These are phyloP conservation scores for Prionace glauca DNA, from an alignment of 2,797 vertebrate genomes.

Conservation along the genomic window DNA sequence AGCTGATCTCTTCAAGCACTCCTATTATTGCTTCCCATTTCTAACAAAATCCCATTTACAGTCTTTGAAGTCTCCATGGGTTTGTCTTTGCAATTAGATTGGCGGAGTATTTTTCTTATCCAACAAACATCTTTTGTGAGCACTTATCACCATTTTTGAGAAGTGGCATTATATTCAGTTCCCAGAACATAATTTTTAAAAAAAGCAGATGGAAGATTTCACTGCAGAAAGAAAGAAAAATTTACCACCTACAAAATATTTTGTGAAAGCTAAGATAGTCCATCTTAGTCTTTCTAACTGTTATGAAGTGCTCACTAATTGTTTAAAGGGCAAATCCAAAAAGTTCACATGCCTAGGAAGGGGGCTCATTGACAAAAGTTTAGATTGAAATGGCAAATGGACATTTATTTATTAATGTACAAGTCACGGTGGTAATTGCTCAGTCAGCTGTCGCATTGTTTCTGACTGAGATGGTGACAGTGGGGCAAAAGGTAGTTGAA, in stretches of 20 bases:
- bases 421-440: background rate
- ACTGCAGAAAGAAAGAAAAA: background rate
- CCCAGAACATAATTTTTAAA: background rate
- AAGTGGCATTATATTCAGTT: background rate
- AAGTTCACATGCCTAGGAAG: background rate
- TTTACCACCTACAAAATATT: background rate
- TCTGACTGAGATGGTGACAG: background rate
- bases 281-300: background rate
- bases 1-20: background rate
- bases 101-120: background rate
- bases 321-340: background rate
- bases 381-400: background rate
- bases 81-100: background rate
- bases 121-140: background rate
- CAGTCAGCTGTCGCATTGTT: background rate
- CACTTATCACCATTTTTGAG: background rate
- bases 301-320: background rate
- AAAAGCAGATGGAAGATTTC: background rate
- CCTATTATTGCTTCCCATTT: background rate
- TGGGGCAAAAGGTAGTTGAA: background rate
- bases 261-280: background rate
- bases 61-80: background rate
- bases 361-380: too few relatives aligned
- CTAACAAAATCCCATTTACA: background rate
- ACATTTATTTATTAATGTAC: background rate